These are phyloP conservation scores for Sesia apiformis DNA, from an alignment of 2,888 invertebrate genomes.

Conservation along the genomic window DNA sequence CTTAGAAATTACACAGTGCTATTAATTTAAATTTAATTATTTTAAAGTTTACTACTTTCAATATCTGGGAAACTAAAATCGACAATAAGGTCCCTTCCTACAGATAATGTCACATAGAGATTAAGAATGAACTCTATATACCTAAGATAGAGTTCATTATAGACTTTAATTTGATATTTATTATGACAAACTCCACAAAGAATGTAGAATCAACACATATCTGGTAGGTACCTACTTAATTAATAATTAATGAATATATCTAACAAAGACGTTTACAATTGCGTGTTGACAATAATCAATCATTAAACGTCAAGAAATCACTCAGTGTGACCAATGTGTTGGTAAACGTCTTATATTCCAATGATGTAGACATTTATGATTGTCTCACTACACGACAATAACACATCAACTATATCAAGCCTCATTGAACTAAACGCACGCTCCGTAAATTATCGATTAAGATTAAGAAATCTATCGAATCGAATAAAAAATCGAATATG, in stretches of 20 bases:
- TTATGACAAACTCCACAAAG: too few species aligned
- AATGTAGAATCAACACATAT: too few species aligned
- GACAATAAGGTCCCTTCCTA: too few species aligned
- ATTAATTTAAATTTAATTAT: too few species aligned
- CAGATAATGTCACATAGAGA: too few species aligned
- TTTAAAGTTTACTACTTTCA: too few species aligned
- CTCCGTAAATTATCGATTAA: slow-evolving; percentile 44
- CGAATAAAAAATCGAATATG: slow-evolving; percentile 19
- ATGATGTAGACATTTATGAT: slow-evolving; percentile 62
- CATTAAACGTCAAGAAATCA: slow-evolving; percentile 16
- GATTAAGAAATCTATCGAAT: slow-evolving; percentile 46
- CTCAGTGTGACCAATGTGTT: slow-evolving; percentile 29
- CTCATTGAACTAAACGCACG: slow-evolving; percentile 59
- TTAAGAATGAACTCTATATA: too few species aligned
- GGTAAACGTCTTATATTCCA: slow-evolving; percentile 41
- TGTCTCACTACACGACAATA: slow-evolving; percentile 57
- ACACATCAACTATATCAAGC: slow-evolving; percentile 62
- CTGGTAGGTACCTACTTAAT: background rate
- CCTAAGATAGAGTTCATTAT: too few species aligned
- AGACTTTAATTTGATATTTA: too few species aligned
- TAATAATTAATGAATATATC: background rate
- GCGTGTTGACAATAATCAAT: background rate
- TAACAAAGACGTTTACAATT: background rate
- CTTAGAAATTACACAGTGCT: background rate
- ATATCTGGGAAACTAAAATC: too few species aligned